Percentiles rank a stretch among this genome's conserved stretches.
Conservation (phyloP, 2,888 invertebrate genomes). For the Rhagonycha fulva region DNA sequence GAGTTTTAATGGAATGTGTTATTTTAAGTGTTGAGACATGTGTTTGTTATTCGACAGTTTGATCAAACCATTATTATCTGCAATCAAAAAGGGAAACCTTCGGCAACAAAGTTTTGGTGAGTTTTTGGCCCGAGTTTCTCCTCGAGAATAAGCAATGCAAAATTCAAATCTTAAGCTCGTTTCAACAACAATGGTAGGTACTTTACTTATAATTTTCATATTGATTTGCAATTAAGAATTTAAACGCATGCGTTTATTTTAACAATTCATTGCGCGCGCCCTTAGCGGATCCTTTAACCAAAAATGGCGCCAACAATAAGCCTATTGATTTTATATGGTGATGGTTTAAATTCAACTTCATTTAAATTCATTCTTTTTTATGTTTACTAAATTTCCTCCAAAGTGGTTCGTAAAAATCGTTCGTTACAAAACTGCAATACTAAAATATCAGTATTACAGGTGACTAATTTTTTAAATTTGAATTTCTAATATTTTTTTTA, state of each 20-base stretch:
- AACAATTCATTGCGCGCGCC: conserved; percentile 23
- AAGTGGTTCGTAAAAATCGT: not conserved
- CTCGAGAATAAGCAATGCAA: not conserved
- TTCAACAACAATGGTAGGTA: not conserved
- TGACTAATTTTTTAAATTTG: conserved; percentile 18
- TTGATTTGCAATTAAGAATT: conserved; percentile 19
- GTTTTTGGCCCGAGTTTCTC: not conserved
- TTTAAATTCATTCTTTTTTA: not conserved
- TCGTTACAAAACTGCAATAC: not conserved
- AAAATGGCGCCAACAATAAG: conserved; percentile 28
- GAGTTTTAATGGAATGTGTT: conserved; percentile 30
- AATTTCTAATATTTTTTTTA: conserved; percentile 15
- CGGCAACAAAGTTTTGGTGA: not conserved
- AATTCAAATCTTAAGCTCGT: not conserved
- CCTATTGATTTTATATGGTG: conserved; percentile 25
- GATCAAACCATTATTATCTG: conserved; percentile 1
- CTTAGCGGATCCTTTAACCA: conserved; percentile 16
- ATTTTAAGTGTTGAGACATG: conserved; percentile 26
- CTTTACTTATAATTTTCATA: conserved; percentile 14
- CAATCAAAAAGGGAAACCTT: not conserved
- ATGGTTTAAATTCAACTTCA: conserved; percentile 2
- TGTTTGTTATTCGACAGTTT: conserved; percentile 16
- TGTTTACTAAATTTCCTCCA: not conserved
- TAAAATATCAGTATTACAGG: conserved; percentile 4
- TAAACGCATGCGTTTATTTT: conserved; percentile 21